phyloP scores from a whole-genome alignment of 2,797 vertebrate species.

The Phylloscopus collybita region DNA sequence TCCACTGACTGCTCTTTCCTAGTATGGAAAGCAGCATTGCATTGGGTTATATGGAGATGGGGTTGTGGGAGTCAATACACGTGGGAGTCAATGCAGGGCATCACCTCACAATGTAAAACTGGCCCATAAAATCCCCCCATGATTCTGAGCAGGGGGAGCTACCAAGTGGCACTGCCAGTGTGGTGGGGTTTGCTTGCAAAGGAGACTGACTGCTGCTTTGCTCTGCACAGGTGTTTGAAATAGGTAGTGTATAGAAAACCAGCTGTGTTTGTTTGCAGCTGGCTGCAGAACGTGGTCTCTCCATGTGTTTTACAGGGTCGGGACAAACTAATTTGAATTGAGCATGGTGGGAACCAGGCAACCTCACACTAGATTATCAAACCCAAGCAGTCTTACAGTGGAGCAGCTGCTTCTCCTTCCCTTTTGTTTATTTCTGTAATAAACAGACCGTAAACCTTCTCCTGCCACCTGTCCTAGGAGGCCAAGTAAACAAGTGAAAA shows the following conservation, averaged over 20 bases:
- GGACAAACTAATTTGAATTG: background rate
- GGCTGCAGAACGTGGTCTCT: background rate
- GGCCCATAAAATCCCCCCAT: background rate
- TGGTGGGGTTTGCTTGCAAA: background rate
- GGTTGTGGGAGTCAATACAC: background rate
- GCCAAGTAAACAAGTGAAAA: background rate
- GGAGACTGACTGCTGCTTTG: background rate
- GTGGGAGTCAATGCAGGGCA: rapidly evolving
- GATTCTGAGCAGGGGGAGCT: background rate
- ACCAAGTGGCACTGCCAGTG: rapidly evolving
- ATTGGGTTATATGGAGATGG: background rate
- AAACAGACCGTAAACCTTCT: background rate
- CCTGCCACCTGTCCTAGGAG: background rate
- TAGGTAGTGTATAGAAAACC: background rate
- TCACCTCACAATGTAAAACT: background rate
- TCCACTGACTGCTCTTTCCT: background rate
- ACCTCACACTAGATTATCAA: rapidly evolving
- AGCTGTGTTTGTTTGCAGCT: background rate
- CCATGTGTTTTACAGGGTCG: rapidly evolving
- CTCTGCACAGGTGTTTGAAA: background rate
- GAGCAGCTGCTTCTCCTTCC: background rate
- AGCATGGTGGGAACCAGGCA: background rate
- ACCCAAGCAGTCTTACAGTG: background rate
- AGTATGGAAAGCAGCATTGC: rapidly evolving
- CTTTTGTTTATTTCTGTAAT: background rate